Conservation (phyloP, 2,113 vertebrate species). For the Athene noctua region DNA sequence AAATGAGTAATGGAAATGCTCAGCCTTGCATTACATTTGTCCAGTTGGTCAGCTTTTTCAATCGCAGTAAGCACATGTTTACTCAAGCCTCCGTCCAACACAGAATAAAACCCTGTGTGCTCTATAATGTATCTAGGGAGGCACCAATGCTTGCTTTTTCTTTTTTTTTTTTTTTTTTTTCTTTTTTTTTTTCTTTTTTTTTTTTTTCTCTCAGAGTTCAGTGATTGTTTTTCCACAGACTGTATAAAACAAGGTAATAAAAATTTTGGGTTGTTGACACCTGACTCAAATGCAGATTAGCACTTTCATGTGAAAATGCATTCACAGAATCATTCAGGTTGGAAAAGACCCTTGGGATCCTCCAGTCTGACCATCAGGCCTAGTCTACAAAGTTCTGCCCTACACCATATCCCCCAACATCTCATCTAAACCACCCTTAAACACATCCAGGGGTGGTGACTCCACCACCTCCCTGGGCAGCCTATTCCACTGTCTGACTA, state of each 20-base stretch:
- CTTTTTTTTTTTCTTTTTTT: not conserved
- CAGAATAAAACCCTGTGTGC: not conserved
- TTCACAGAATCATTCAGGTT: not conserved
- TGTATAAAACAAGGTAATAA: not conserved
- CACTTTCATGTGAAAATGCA: not conserved
- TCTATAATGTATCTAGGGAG: not conserved
- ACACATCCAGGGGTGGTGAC: too few relatives aligned
- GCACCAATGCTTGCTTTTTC: not conserved
- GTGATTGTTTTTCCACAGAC: not conserved
- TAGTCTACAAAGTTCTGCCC: too few relatives aligned
- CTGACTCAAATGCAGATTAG: not conserved
- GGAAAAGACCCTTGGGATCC: too few relatives aligned
- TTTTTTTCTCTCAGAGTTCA: not conserved
- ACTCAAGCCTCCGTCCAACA: not conserved
- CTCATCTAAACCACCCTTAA: too few relatives aligned
- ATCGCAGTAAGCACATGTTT: not conserved
- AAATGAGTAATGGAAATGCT: not conserved
- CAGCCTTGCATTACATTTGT: not conserved
- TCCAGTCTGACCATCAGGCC: too few relatives aligned
- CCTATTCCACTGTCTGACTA: too few relatives aligned
- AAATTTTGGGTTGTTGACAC: not conserved
- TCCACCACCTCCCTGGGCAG: too few relatives aligned
- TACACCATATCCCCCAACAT: too few relatives aligned
- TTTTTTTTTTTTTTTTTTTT: not conserved
- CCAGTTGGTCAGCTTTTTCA: fast-evolving